Base-by-base conservation (phyloP, 2,113 vertebrate species). In the Pipra filicauda region DNA sequence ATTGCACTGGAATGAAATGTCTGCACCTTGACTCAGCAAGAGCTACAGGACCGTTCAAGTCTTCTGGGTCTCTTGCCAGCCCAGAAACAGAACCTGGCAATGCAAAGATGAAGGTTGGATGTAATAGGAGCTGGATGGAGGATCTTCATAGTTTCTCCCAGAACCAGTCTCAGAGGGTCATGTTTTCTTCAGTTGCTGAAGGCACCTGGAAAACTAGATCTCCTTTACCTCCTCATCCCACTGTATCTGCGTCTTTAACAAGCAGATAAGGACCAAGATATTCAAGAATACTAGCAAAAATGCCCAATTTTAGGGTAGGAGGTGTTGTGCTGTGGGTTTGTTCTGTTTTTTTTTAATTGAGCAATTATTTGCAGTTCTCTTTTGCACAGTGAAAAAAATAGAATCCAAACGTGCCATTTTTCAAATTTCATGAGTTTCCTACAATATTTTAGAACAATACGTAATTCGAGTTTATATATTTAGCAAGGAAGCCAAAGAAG, bases 401-500 rank as follows among this genome's bases (percentile, higher is more conserved):
- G 33, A 23, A 86, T 62, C n/a, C 27, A 85, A 78, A 61, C 27
- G 33, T 43, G 23, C 39, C 49, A 83, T 13, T 61, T 65, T 39
- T 70, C 35, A 24, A 69, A 49, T 43, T 79, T 54, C 61, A 43
- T 15, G 11, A 15, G 35, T 43, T 65, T 73, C 10, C 66, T 66
- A 16, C 22, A 39, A 6, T 75, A 52, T 44, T 49, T 78, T 54
- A 85, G 54, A 95, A 77, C 39, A 71, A 59, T 64, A 67, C 21
- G 33, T 35, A 7, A 77, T 33, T 54, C 44, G 30, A 44, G 23
- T 48, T 85, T 73, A 51, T 66, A 33, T 33, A 69, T 41, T 27
- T 73, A 94, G 49, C 35, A 75, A 93, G 31, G 62, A 93, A 80
- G 70, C 48, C 13, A 69, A 93, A 91, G 93, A 89, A 51, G 3